Conservation (phyloP, 2,797 vertebrate genomes). For the Cynopterus sphinx region DNA sequence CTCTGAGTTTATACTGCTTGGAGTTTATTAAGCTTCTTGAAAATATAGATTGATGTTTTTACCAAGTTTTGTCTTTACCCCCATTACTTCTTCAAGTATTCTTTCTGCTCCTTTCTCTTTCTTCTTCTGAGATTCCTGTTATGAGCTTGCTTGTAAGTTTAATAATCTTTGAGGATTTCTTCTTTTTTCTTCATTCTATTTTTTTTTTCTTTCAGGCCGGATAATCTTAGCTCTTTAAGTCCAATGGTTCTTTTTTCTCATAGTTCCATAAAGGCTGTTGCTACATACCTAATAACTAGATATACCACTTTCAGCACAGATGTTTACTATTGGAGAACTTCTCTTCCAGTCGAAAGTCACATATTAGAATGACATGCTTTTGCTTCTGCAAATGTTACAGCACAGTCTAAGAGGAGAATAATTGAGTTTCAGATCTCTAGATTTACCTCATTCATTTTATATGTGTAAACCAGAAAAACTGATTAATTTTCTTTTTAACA, state of each 20-base stretch:
- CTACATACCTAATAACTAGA: not conserved
- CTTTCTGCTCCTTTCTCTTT: not conserved
- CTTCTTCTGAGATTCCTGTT: not conserved
- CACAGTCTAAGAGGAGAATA: not conserved
- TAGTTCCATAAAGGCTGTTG: no score
- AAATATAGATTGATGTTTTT: not conserved
- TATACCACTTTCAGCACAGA: not conserved
- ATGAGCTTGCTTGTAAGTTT: not conserved
- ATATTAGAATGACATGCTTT: not conserved
- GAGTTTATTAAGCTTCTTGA: not conserved
- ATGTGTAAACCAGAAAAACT: not conserved
- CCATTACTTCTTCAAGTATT: not conserved
- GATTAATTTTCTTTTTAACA: not conserved
- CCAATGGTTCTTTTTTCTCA: not conserved
- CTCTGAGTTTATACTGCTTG: not conserved
- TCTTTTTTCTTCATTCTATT: not conserved
- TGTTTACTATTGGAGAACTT: not conserved
- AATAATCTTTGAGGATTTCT: not conserved
- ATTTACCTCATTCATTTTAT: not conserved
- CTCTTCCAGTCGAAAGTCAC: not conserved
- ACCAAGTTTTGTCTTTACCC: not conserved
- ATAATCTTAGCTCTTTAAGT: not conserved
- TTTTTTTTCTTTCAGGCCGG: not conserved
- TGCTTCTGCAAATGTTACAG: not conserved
- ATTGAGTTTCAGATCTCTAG: not conserved